Evolutionary conservation across 2,797 vertebrate genomes (phyloP).

Genomic region (Mustela erminea): DNA sequence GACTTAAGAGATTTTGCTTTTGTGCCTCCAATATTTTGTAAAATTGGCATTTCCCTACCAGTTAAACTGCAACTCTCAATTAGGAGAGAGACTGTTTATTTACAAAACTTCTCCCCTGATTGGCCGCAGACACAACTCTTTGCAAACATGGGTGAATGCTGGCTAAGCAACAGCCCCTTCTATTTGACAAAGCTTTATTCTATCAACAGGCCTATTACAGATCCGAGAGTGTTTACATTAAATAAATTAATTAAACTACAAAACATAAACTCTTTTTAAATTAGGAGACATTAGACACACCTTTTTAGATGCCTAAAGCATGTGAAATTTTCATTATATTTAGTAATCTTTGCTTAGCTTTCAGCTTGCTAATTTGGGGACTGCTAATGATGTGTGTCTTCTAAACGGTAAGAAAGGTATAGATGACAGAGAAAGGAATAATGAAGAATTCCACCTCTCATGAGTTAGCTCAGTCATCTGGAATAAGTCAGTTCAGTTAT

Average conservation of each 20-base stretch:
- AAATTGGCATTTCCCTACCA: slow-evolving; percentile 75
- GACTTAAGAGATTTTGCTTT: slow-evolving; percentile 71
- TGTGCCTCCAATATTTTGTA: slow-evolving; percentile 70
- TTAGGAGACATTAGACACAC: slow-evolving; percentile 77
- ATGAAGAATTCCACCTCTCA: slow-evolving; percentile 35
- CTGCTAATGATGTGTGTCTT: slow-evolving; percentile 69
- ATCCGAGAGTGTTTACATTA: slow-evolving; percentile 84
- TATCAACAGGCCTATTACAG: slow-evolving; percentile 84
- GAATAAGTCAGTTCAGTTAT: neutral
- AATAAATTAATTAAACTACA: slow-evolving; percentile 84
- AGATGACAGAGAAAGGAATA: neutral
- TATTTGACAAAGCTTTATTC: slow-evolving; percentile 87
- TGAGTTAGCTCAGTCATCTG: slow-evolving; percentile 18
- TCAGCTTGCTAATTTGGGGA: slow-evolving; percentile 57
- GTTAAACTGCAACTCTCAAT: slow-evolving; percentile 84
- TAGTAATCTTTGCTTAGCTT: slow-evolving; percentile 80
- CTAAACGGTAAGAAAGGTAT: slow-evolving; percentile 68
- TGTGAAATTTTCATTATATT: slow-evolving; percentile 77
- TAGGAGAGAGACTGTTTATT: slow-evolving; percentile 83
- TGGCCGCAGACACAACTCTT: slow-evolving; percentile 80
- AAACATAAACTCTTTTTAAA: slow-evolving; percentile 85
- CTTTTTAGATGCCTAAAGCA: slow-evolving; percentile 76
- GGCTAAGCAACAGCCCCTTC: slow-evolving; percentile 84
- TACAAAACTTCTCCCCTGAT: slow-evolving; percentile 84
- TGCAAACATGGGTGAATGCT: slow-evolving; percentile 85